phyloP scores from a whole-genome alignment of 2,888 invertebrate species.

The Drosophila infuscata region DNA sequence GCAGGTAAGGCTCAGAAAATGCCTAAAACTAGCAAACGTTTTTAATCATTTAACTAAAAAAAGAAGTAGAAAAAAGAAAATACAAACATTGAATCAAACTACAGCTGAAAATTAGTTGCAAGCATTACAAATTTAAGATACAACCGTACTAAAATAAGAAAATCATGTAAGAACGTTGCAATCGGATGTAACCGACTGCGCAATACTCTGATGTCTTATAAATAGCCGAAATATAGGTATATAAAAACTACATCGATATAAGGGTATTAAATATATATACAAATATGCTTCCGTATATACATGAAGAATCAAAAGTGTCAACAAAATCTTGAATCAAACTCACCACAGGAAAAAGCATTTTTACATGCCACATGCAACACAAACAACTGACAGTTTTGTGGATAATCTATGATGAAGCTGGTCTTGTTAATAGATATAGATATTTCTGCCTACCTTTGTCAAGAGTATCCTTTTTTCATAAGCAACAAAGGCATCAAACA shows the following conservation, averaged over 20 bases:
- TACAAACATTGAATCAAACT: slow-evolving; percentile 20
- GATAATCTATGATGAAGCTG: not conserved
- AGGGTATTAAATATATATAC: not conserved
- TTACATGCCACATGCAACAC: not conserved
- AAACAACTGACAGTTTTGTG: slow-evolving; percentile 1
- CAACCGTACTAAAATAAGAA: slow-evolving; percentile 12
- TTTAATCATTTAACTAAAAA: slow-evolving; percentile 18
- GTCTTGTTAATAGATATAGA: not conserved
- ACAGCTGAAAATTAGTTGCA: slow-evolving; percentile 19
- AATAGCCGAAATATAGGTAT: not conserved
- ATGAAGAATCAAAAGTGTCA: slow-evolving; percentile 34
- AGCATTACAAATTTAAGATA: slow-evolving; percentile 21
- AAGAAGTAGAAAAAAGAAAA: slow-evolving; percentile 17
- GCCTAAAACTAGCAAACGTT: slow-evolving; percentile 8
- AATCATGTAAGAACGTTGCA: slow-evolving; percentile 5
- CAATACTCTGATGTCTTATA: not conserved
- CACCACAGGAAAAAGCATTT: slow-evolving; percentile 16
- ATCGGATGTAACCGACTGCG: slow-evolving; percentile 2
- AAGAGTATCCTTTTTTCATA: slow-evolving; percentile 2
- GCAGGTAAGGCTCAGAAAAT: not conserved
- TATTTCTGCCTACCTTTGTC: not conserved
- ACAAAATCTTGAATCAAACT: slow-evolving; percentile 24
- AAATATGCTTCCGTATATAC: slow-evolving; percentile 1
- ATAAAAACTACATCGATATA: not conserved
- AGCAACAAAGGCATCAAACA: not conserved